Conservation (phyloP, 2,797 vertebrate species). For the Siniperca scherzeri region DNA sequence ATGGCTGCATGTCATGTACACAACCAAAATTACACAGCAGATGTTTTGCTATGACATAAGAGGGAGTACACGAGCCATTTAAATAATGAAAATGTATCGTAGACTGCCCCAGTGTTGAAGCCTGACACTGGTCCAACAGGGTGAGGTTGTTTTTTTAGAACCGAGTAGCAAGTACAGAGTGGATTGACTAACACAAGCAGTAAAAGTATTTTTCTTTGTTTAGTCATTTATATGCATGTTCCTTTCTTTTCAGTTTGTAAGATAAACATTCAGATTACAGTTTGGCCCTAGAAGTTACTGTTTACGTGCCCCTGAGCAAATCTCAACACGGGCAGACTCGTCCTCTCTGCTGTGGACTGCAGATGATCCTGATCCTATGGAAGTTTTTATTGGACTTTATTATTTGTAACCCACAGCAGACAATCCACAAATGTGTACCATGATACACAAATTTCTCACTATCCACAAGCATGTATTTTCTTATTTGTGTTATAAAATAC, state of each 20-base stretch:
- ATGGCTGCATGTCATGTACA: constrained; percentile 67
- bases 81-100: constrained; percentile 43
- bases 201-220: background rate
- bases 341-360: constrained; percentile 7
- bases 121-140: constrained; percentile 47
- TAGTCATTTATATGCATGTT: constrained; percentile 13
- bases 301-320: constrained; percentile 14
- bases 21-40: constrained; percentile 81
- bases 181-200: constrained; percentile 3
- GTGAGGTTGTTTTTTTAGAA: constrained; percentile 50
- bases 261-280: background rate
- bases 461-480: too few species aligned
- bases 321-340: constrained; percentile 12
- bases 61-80: constrained; percentile 37
- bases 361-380: constrained; percentile 17
- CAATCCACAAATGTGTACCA: too few species aligned
- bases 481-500: too few species aligned
- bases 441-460: too few species aligned
- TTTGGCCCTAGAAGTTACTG: background rate
- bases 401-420: too few species aligned
- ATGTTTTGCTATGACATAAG: constrained; percentile 59
- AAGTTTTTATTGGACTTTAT: too few species aligned
- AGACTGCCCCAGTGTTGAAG: constrained; percentile 19
- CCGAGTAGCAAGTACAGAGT: constrained; percentile 7
- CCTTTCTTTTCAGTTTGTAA: constrained; percentile 2